These are phyloP conservation scores for Acanthisitta chloris DNA, from an alignment of 2,113 vertebrate genomes.

Conservation along the genomic window DNA sequence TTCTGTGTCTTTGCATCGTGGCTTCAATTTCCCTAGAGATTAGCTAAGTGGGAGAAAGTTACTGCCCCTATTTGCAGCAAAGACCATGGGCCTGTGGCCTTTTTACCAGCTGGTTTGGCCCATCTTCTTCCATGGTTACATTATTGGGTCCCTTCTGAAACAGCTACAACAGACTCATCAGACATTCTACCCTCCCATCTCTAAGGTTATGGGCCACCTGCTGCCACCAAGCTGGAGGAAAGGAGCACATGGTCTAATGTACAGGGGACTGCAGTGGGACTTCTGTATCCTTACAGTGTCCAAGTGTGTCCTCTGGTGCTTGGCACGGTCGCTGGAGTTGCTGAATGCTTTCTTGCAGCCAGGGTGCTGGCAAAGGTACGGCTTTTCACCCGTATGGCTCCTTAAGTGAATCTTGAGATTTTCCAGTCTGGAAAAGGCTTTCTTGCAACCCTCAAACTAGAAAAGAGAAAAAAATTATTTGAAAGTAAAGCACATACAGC, in stretches of 20 bases:
- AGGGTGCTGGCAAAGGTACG: conserved; percentile 90
- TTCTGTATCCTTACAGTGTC: conserved; percentile 78
- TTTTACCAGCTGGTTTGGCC: not conserved
- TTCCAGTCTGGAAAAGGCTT: conserved; percentile 96
- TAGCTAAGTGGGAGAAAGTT: not conserved
- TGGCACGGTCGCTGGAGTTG: conserved; percentile 97
- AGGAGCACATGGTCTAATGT: not conserved
- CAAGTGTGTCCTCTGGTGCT: conserved; percentile 96
- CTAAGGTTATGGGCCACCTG: not conserved
- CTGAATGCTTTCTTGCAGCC: conserved; percentile 97
- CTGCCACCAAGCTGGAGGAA: not conserved
- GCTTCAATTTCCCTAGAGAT: not conserved
- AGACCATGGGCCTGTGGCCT: not conserved
- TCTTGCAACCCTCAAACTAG: conserved; percentile 95
- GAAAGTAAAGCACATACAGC: not conserved
- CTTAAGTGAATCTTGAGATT: conserved; percentile 97
- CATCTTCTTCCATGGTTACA: not conserved
- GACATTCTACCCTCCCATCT: not conserved
- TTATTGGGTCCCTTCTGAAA: not conserved
- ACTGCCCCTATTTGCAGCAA: not conserved
- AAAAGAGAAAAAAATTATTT: conserved; percentile 36
- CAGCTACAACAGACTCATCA: not conserved
- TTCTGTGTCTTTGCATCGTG: not conserved
- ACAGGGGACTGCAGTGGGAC: not conserved
- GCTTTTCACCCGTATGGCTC: conserved; percentile 96